phyloP scores from a whole-genome alignment of 2,797 vertebrate species.

The Nannoperca obscura region DNA sequence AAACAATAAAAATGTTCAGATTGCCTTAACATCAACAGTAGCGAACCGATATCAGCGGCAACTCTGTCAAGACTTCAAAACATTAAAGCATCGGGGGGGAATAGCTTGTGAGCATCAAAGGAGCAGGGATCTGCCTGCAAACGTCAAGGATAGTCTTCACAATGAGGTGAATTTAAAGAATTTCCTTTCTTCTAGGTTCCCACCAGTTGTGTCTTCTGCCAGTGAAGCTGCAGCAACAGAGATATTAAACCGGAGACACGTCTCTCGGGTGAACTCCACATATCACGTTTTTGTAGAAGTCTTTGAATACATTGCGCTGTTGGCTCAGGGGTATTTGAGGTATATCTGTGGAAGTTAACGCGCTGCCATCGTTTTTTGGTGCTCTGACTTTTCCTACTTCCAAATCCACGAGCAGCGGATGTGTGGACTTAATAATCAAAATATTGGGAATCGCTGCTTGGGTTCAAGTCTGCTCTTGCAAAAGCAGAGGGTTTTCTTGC shows the following conservation, averaged over 20 bases:
- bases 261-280: constrained; percentile 31
- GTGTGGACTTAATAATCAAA: constrained; percentile 32
- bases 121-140: constrained; percentile 6
- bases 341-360: constrained; percentile 5
- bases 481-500: constrained; percentile 45
- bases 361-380: background rate
- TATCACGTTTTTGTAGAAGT: constrained; percentile 24
- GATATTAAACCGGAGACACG: constrained; percentile 11
- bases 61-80: constrained; percentile 34
- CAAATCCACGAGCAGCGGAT: background rate
- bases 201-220: constrained; percentile 9
- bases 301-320: background rate
- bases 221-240: constrained; percentile 5
- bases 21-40: background rate
- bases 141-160: constrained; percentile 19
- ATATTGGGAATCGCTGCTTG: constrained; percentile 7
- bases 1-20: constrained; percentile 24
- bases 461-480: constrained; percentile 51
- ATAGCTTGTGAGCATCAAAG: constrained; percentile 20
- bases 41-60: constrained; percentile 26
- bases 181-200: background rate
- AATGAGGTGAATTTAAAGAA: constrained; percentile 21
- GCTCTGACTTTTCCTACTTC: constrained; percentile 20
- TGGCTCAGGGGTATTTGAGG: constrained; percentile 13
- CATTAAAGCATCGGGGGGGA: constrained; percentile 10